These are phyloP conservation scores for Dinoponera quadriceps DNA, from an alignment of 1,140 invertebrate species.

Conservation along the genomic window DNA sequence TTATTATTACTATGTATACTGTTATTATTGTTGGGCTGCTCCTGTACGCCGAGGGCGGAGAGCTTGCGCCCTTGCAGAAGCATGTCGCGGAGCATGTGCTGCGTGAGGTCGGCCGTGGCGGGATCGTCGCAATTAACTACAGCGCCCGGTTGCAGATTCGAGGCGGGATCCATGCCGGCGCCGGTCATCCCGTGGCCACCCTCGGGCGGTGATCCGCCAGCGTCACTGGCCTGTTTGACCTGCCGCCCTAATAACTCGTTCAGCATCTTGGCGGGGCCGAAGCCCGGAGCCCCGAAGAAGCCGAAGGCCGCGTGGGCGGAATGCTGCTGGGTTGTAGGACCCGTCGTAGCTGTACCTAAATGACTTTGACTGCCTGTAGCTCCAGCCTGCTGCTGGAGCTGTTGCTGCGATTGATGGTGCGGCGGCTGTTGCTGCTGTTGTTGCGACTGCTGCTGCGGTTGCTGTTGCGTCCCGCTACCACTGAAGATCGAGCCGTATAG, in stretches of 20 bases:
- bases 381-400: conserved; percentile 83
- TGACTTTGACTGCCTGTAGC: conserved; percentile 80
- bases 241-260: conserved; percentile 93
- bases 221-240: conserved; percentile 90
- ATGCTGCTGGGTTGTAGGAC: conserved; percentile 83
- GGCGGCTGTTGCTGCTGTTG: conserved; percentile 66
- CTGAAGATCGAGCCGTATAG: conserved; percentile 93
- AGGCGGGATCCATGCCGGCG: conserved; percentile 82
- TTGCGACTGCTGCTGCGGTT: conserved; percentile 60
- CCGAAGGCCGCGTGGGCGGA: conserved; percentile 88
- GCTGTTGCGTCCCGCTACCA: conserved; percentile 76
- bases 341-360: conserved; percentile 81
- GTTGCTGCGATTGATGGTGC: conserved; percentile 71
- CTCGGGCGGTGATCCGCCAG: conserved; percentile 87
- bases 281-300: conserved; percentile 88
- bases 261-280: conserved; percentile 93
- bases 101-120: conserved; percentile 88
- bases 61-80: conserved; percentile 93
- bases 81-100: conserved; percentile 94
- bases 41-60: conserved; percentile 80
- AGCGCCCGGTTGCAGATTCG: conserved; percentile 84
- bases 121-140: conserved; percentile 85
- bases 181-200: conserved; percentile 84
- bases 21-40: conserved; percentile 85
- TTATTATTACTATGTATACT: conserved; percentile 86